A percentile compares a stretch with the other conserved stretches of the same genome.
Conservation (phyloP, 2,888 invertebrate species). For the Eurytoma californica region DNA sequence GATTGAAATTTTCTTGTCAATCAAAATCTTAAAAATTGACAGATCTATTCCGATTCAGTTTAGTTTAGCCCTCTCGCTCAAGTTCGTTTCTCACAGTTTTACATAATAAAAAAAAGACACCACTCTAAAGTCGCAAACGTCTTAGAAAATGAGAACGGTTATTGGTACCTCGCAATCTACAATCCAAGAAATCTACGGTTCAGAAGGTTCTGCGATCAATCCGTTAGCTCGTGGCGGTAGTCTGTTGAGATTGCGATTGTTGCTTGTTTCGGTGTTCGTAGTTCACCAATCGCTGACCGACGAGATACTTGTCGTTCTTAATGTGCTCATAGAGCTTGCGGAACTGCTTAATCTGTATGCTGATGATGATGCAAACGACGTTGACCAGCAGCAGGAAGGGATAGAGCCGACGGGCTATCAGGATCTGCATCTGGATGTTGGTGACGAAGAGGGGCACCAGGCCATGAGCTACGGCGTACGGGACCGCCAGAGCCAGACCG, state of each 20-base stretch:
- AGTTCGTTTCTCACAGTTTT: neutral
- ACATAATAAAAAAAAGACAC: neutral
- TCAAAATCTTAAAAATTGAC: neutral
- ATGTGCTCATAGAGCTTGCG: slow-evolving; percentile 97
- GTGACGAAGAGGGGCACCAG: slow-evolving; percentile 82
- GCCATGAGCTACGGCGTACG: slow-evolving; percentile 92
- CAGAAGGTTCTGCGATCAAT: neutral
- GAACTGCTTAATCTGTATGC: slow-evolving; percentile 94
- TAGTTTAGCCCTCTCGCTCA: too few species aligned
- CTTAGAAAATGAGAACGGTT: neutral
- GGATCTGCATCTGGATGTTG: slow-evolving; percentile 82
- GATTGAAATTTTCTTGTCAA: slow-evolving; percentile 11
- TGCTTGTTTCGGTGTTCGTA: slow-evolving; percentile 89
- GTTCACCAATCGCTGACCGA: slow-evolving; percentile 96
- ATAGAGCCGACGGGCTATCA: slow-evolving; percentile 91
- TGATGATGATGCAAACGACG: slow-evolving; percentile 82
- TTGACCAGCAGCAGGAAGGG: slow-evolving; percentile 88
- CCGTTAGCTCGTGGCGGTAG: slow-evolving; percentile 37
- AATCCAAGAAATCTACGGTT: slow-evolving; percentile 12
- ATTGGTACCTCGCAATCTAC: neutral
- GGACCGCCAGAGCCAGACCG: slow-evolving; percentile 92
- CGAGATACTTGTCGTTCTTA: slow-evolving; percentile 98
- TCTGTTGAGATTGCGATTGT: slow-evolving; percentile 65
- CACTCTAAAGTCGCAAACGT: neutral
- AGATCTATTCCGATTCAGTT: too few species aligned